These are phyloP conservation scores for Pelobates fuscus DNA, from an alignment of 2,113 vertebrate species.

Conservation along the genomic window DNA sequence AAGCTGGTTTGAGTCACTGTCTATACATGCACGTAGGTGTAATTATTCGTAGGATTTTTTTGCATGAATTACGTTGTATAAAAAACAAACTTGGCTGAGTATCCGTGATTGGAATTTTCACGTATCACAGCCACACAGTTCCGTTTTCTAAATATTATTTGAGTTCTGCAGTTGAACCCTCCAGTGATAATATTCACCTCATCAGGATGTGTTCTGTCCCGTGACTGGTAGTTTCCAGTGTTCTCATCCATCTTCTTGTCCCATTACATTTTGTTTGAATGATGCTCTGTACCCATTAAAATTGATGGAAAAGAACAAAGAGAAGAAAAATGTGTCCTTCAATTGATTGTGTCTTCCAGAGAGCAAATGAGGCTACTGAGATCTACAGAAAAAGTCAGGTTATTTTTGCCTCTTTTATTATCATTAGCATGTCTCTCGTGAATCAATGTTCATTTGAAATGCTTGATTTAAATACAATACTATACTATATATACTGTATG, in stretches of 20 bases:
- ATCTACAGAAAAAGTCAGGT: slow-evolving; percentile 63
- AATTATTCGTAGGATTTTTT: slow-evolving; percentile 12
- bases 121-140: slow-evolving; percentile 55
- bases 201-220: slow-evolving; percentile 76
- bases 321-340: slow-evolving; percentile 75
- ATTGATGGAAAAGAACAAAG: slow-evolving; percentile 85
- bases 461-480: background rate
- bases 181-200: slow-evolving; percentile 66
- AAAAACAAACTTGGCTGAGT: slow-evolving; percentile 26
- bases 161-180: slow-evolving; percentile 62
- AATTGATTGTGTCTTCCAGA: slow-evolving; percentile 78
- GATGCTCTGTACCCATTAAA: slow-evolving; percentile 90
- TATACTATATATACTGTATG: background rate
- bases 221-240: slow-evolving; percentile 77
- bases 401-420: slow-evolving; percentile 51
- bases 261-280: slow-evolving; percentile 85
- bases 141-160: slow-evolving; percentile 66
- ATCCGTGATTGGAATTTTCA: slow-evolving; percentile 62
- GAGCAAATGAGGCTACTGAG: slow-evolving; percentile 72
- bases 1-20: slow-evolving; percentile 19
- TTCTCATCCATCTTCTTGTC: slow-evolving; percentile 91
- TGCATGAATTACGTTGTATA: slow-evolving; percentile 13
- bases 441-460: slow-evolving; percentile 14
- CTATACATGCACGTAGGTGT: slow-evolving; percentile 5
- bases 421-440: slow-evolving; percentile 7